Percentiles rank a stretch among this genome's conserved stretches.
Conservation (phyloP, 2,113 vertebrate species). For the Ciconia maguari region DNA sequence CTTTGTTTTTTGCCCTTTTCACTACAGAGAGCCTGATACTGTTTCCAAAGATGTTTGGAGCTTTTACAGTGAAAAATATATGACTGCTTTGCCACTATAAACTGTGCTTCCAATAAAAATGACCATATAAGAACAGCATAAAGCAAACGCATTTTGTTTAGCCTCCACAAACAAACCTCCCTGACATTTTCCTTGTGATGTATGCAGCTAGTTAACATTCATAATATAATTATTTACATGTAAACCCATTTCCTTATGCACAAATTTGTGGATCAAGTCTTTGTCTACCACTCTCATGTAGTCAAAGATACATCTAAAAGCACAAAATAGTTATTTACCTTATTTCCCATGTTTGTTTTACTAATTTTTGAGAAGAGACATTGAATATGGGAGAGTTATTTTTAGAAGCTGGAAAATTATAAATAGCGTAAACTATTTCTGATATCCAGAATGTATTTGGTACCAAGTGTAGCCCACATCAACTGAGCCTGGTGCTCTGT, state of each 20-base stretch:
- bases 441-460: neutral
- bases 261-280: neutral
- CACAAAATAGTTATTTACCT: neutral
- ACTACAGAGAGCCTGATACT: neutral
- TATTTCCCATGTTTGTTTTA: neutral
- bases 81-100: neutral
- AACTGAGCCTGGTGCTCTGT: neutral
- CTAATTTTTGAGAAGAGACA: neutral
- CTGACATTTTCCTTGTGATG: neutral
- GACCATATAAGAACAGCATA: neutral
- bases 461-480: neutral
- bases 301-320: neutral
- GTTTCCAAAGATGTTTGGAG: neutral
- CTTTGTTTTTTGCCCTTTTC: neutral
- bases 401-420: neutral
- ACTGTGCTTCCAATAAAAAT: neutral
- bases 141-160: constrained; percentile 8
- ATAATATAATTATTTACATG: neutral
- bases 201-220: neutral
- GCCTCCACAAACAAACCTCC: neutral
- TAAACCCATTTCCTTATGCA: neutral
- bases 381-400: neutral
- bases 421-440: neutral
- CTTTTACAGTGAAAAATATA: neutral
- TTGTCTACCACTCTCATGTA: neutral